A percentile compares a stretch with the other conserved stretches of the same genome.
phyloP scores from a whole-genome alignment of 1,140 invertebrate genomes.

The Yoshiicerus persimilis region DNA sequence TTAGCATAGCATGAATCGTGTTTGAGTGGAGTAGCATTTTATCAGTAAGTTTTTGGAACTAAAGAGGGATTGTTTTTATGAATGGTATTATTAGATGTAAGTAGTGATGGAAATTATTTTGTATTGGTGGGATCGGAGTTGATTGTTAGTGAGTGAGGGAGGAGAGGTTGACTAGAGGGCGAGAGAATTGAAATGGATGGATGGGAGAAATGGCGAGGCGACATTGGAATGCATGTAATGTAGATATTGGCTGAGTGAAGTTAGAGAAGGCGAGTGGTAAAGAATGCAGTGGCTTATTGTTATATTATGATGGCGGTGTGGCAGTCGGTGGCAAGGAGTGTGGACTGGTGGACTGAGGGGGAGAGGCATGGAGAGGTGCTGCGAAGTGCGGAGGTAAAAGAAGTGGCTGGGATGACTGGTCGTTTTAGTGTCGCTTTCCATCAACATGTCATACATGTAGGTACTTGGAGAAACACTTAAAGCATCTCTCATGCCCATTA shows the following conservation, averaged over 20 bases:
- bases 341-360: too few species aligned
- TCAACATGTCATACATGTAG: conserved; percentile 22
- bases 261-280: neutral
- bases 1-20: too few species aligned
- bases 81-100: too few species aligned
- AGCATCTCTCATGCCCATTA: conserved; percentile 18
- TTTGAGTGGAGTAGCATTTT: too few species aligned
- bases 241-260: neutral
- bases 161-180: neutral
- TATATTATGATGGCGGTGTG: neutral
- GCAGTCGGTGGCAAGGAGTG: too few species aligned
- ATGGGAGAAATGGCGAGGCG: neutral
- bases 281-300: too few species aligned
- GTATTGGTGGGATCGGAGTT: neutral
- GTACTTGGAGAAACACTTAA: conserved; percentile 9
- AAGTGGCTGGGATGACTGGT: neutral
- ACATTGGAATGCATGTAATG: neutral
- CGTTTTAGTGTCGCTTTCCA: conserved; percentile 12
- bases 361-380: too few species aligned
- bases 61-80: too few species aligned
- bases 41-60: too few species aligned
- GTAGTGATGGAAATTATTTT: too few species aligned
- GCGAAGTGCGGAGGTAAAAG: neutral
- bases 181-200: neutral
- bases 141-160: neutral